Conservation (phyloP, 92 coral and sea anemone species). For the Desmophyllum pertusum region DNA sequence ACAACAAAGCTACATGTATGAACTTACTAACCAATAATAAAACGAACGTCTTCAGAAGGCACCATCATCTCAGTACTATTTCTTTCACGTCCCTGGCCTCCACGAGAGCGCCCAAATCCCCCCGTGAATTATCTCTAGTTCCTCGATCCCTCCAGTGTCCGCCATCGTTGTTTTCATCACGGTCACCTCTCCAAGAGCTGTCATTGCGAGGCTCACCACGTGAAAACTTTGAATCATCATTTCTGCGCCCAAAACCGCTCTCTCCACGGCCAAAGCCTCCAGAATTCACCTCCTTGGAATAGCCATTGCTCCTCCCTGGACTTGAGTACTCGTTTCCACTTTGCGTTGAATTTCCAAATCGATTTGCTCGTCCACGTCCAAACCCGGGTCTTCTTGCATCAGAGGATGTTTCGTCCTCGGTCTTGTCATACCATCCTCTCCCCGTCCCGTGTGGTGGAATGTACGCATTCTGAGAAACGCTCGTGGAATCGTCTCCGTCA, state of each 20-base stretch:
- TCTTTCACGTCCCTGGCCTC: constrained; percentile 31
- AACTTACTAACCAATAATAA: constrained; percentile 39
- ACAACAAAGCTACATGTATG: not conserved
- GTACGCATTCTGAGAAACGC: constrained; percentile 8
- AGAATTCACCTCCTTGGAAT: not conserved
- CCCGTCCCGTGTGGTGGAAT: constrained; percentile 29
- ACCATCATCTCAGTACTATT: constrained; percentile 45
- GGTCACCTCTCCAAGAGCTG: constrained; percentile 27
- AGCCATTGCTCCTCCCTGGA: constrained; percentile 17
- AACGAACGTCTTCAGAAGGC: constrained; percentile 37
- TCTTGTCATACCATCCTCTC: constrained; percentile 29
- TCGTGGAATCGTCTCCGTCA: not conserved
- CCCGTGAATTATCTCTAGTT: constrained; percentile 19
- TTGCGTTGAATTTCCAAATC: constrained; percentile 21
- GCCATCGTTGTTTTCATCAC: not conserved
- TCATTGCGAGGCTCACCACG: constrained; percentile 23
- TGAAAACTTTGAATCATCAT: constrained; percentile 14
- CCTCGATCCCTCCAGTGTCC: constrained; percentile 30
- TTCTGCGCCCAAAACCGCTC: constrained; percentile 25
- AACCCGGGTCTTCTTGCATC: constrained; percentile 29
- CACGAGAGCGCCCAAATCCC: constrained; percentile 39
- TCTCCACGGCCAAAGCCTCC: constrained; percentile 33
- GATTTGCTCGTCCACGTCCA: constrained; percentile 40
- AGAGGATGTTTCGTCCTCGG: constrained; percentile 1
- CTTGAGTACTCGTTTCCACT: constrained; percentile 1